Base-by-base conservation (phyloP, 2,888 invertebrate species). In the Electrophaes corylata region DNA sequence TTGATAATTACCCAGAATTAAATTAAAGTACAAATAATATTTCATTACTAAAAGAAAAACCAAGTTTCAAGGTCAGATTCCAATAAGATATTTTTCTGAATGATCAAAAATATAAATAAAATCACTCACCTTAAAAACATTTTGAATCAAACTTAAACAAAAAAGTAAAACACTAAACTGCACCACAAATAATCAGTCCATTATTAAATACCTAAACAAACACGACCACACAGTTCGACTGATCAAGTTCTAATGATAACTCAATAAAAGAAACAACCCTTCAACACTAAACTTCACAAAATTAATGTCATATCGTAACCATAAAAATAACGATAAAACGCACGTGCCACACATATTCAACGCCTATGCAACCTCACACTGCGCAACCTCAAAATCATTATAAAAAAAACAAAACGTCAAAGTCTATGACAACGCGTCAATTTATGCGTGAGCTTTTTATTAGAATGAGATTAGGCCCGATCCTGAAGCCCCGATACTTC, bases 391-490 rank as follows among this genome's bases (percentile, higher is more conserved):
- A 70, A 70, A 54, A 73, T 71, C 60, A 69, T 62, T 70, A 73
- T 69, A 59, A 75, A 80, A 82, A 84, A 85, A 86, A 84, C 75
- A 70, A 58, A 76, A 81, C 81, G 81, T 83, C 76, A 71, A 78
- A 81, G 72, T 73, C 80, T 82, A 83, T 78, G 81, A 84, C 74
- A 81, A 75, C 82, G 84, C 86, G 86, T 84, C 86, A 85, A 88
- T 86, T 82, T 84, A 83, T 86, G 87, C 88, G 90, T 87, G 76
- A 88, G 88, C 88, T 91, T 89, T 88, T 88, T 89, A 89, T 89
- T 86, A 84, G 86, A 89, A 89, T 90, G 83, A 86, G 84, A 88
- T 87, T 88, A 88, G 86, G 78, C 80, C 75, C 84, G 86, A 86
- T 89, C 84, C 88, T 84, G 81, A 87, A 89, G 89, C 85, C 82